Base-by-base conservation (phyloP, 2,888 invertebrate species). In the Nipponacmea schrenckii region DNA sequence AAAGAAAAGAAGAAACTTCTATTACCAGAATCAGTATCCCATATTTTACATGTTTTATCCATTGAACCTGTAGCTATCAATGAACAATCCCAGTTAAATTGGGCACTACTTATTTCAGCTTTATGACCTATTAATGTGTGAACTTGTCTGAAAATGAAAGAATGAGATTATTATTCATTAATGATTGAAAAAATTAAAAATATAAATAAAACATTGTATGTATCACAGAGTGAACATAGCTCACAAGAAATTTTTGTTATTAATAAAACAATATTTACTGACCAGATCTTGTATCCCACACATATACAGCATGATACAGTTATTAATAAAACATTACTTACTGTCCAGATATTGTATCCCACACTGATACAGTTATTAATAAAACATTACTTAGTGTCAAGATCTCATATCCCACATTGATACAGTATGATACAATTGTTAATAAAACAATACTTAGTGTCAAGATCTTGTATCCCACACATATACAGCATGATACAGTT, bases 181-280 rank as follows among this genome's bases (percentile, higher is more conserved):
- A 63, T 24, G 12, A 24, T n/a, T 12, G 63, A n/a, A 63, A 15
- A 14, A 14, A 10, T 45, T 67, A 67, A 12, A 31, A 10, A 24
- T 12, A 65, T 31, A 15, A 15, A 65, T 17, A 12, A 15, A n/a
- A n/a, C n/a, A n/a, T n/a, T n/a, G n/a, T n/a, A n/a, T 5, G 92
- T 92, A 86, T 95, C 94, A 94, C 94, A 95, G 77, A 95, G 87
- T 26, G 92, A 91, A 63, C 94, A 92, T 12, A 93, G 94, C 74
- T 92, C 92, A 84, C 95, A 95, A 86, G 94, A 95, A 2, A 94
- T 94, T 7, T 94, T 94, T 0, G 94, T 94, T 80, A 95, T 91
- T 74, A 95, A 3, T 31, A 31, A 31, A 3, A n/a, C n/a, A n/a
- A n/a, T n/a, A n/a, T n/a, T n/a, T n/a, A n/a, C n/a, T n/a, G n/a